These are phyloP conservation scores for human (Homo sapiens) DNA, from an alignment of 2,113 vertebrate genomes.

Conservation along the genomic window DNA sequence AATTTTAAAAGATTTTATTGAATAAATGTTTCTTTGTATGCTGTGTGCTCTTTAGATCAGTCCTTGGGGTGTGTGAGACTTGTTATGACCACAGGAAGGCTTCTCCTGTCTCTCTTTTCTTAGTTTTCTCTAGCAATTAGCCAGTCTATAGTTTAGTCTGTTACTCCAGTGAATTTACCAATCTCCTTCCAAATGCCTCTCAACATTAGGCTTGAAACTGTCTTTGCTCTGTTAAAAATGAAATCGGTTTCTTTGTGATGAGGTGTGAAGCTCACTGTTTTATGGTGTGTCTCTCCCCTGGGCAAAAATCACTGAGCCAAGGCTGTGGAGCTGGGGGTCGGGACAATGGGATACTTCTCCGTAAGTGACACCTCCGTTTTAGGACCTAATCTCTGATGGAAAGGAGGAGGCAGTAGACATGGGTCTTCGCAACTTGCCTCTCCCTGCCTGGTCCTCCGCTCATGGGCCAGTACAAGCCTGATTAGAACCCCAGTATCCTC, in stretches of 20 bases:
- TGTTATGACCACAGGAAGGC: background rate
- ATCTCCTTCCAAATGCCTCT: background rate
- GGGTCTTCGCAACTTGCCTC: background rate
- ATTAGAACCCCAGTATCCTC: background rate
- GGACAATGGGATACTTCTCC: background rate
- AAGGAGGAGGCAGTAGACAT: background rate
- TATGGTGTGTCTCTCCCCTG: background rate
- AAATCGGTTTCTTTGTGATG: background rate
- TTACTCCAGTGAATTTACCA: too few relatives aligned
- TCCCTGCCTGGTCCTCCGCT: background rate
- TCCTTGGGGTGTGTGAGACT: background rate
- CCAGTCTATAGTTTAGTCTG: background rate
- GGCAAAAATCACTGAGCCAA: background rate
- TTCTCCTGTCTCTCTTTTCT: background rate
- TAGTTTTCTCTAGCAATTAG: background rate
- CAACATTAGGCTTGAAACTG: background rate
- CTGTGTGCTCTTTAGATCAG: background rate
- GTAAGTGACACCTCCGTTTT: background rate
- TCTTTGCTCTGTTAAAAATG: background rate
- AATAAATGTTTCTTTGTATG: background rate
- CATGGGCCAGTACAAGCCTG: background rate
- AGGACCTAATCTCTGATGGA: background rate
- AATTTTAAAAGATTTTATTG: background rate
- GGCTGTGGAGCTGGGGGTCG: background rate
- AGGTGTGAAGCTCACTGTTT: background rate